A percentile compares a stretch with the other conserved stretches of the same genome.
These are phyloP conservation scores for Centrocercus urophasianus DNA, from an alignment of 2,113 vertebrate genomes.

Conservation along the genomic window DNA sequence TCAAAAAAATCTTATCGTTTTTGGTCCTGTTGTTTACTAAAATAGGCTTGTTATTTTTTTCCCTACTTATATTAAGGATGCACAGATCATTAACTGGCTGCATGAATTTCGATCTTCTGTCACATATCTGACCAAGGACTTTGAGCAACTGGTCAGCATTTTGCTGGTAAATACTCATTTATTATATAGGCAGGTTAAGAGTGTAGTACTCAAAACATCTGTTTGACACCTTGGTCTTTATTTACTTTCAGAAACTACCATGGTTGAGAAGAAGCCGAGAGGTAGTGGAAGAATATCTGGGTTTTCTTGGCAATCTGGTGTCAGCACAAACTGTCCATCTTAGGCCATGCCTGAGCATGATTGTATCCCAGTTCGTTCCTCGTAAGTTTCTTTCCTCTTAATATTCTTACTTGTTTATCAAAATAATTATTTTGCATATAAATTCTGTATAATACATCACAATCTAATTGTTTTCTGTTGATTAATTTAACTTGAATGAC, in stretches of 20 bases:
- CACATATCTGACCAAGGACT: slow-evolving; percentile 89
- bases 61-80: slow-evolving; percentile 83
- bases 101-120: slow-evolving; percentile 89
- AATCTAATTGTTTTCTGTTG: neutral
- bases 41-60: neutral
- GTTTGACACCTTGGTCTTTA: neutral
- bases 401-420: neutral
- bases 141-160: slow-evolving; percentile 88
- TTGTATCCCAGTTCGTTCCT: slow-evolving; percentile 88
- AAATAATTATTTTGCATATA: neutral
- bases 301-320: slow-evolving; percentile 93
- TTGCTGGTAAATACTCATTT: slow-evolving; percentile 83
- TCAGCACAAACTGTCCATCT: slow-evolving; percentile 96
- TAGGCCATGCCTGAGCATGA: slow-evolving; percentile 88
- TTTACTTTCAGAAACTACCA: slow-evolving; percentile 81
- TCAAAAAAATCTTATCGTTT: neutral
- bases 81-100: slow-evolving; percentile 94
- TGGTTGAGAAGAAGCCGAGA: slow-evolving; percentile 88
- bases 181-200: neutral
- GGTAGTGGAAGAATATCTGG: slow-evolving; percentile 93
- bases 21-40: neutral
- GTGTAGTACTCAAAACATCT: neutral
- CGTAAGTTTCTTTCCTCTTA: slow-evolving; percentile 74
- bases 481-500: neutral
- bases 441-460: neutral